Base-by-base conservation (phyloP, 2,888 invertebrate species). In the Heterodera filipjevi region DNA sequence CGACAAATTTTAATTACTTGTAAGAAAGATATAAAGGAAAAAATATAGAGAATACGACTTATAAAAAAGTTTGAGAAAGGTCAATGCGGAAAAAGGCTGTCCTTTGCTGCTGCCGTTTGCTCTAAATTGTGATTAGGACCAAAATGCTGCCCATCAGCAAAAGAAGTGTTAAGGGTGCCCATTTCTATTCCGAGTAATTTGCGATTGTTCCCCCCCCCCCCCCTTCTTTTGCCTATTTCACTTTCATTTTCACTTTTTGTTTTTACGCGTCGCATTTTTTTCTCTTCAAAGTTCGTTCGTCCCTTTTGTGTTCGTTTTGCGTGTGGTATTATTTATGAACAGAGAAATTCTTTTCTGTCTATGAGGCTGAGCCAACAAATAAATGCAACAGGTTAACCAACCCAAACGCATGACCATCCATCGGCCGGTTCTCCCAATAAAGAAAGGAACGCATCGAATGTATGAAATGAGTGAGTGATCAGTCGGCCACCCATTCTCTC, bases 321-420 rank as follows among this genome's bases (percentile, higher is more conserved):
- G 46, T 27, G 59, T n/a, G 59, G 59, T 59, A 27, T 59, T n/a
- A 22, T 16, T 16, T 53, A 53, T 22, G 19, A 19, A 14, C 6
- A 59, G 19, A 19, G 19, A 19, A 53, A 53, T 53, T 53, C n/a
- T 19, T 19, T 53, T 19, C 22, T n/a, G n/a, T n/a, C 22, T 53
- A 6, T 22, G 53, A 53, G 53, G n/a, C 53, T 53, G 19, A n/a
- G 1, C 5, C 5, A 53, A 19, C 19, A 53, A 19, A 16, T 22
- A 1, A 16, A 53, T 6, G 8, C n/a, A n/a, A 59, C 59, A n/a
- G n/a, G 59, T 59, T 59, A 59, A 39, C n/a, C n/a, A n/a, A n/a
- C n/a, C n/a, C n/a, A 39, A 59, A 59, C 59, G 59, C 59, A 59
- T 59, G 59, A 59, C 59, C 46, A 49, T n/a, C n/a, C n/a, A 59